Evolutionary conservation across 1,140 invertebrate species (phyloP).

Genomic region (Arion vulgaris): DNA sequence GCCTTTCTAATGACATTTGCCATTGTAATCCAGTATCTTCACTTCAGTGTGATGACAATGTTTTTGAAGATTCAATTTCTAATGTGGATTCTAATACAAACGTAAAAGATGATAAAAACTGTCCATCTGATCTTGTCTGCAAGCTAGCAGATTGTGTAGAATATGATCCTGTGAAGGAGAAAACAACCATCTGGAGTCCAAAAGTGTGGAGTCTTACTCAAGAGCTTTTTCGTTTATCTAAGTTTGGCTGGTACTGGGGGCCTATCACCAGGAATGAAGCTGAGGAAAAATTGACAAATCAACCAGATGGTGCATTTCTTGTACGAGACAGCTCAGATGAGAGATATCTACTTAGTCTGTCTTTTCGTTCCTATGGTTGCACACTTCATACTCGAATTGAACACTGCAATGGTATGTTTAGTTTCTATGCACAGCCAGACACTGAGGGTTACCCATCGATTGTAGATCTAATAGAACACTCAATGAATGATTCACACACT

Average conservation of each 20-base stretch:
- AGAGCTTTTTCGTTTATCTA: slow-evolving; percentile 77
- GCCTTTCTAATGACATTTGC: slow-evolving; percentile 63
- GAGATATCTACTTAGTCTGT: slow-evolving; percentile 80
- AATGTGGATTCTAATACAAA: neutral
- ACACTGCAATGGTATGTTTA: slow-evolving; percentile 80
- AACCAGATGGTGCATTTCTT: slow-evolving; percentile 85
- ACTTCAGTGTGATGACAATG: neutral
- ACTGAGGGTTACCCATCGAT: slow-evolving; percentile 80
- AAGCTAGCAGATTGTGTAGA: slow-evolving; percentile 36
- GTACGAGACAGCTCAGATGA: slow-evolving; percentile 84
- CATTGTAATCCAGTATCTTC: slow-evolving; percentile 53
- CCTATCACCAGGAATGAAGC: slow-evolving; percentile 78
- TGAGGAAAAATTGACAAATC: slow-evolving; percentile 78
- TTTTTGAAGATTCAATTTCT: neutral
- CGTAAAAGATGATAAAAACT: slow-evolving; percentile 24
- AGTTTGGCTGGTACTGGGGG: slow-evolving; percentile 81
- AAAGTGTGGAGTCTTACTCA: slow-evolving; percentile 73
- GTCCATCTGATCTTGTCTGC: slow-evolving; percentile 1
- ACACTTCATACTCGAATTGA: slow-evolving; percentile 83
- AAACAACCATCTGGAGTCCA: slow-evolving; percentile 38
- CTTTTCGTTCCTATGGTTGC: slow-evolving; percentile 83
- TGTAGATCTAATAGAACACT: slow-evolving; percentile 81
- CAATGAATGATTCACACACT: slow-evolving; percentile 80
- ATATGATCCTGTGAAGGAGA: slow-evolving; percentile 33
- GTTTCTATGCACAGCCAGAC: slow-evolving; percentile 79